A percentile compares a stretch with the other conserved stretches of the same genome.
Evolutionary conservation across 2,888 invertebrate genomes (phyloP).

Genomic region (Cryptus viduatorius): DNA sequence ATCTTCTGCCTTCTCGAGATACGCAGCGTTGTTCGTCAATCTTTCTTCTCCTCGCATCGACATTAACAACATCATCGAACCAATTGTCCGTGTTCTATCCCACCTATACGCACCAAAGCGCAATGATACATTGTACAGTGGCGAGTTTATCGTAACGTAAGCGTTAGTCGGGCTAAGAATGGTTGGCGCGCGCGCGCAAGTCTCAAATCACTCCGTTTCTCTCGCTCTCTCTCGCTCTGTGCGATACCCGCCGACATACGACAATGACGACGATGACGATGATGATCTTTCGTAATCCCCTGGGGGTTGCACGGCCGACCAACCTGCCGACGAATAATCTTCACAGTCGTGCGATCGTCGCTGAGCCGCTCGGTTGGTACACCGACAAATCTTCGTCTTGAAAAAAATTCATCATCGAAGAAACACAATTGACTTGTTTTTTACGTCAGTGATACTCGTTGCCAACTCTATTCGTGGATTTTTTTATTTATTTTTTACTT

Average conservation of each 20-base stretch:
- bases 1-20: constrained; percentile 13
- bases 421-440: not conserved
- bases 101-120: not conserved
- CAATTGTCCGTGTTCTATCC: constrained; percentile 53
- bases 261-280: constrained; percentile 52
- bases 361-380: constrained; percentile 63
- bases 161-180: constrained; percentile 37
- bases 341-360: constrained; percentile 70
- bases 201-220: constrained; percentile 34
- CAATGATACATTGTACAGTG: constrained; percentile 3
- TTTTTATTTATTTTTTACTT: not conserved
- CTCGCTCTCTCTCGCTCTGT: not conserved
- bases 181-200: constrained; percentile 60
- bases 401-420: not conserved
- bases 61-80: constrained; percentile 36
- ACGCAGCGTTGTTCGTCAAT: constrained; percentile 42
- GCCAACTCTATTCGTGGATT: not conserved
- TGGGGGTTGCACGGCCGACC: constrained; percentile 66
- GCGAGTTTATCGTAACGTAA: not conserved
- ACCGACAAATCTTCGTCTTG: constrained; percentile 18
- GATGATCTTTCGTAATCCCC: constrained; percentile 68
- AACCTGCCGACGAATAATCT: constrained; percentile 66
- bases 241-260: constrained; percentile 35
- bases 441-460: constrained; percentile 12
- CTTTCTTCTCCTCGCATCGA: constrained; percentile 36